Conservation (phyloP, 2,797 vertebrate species). For the Argya squamiceps region DNA sequence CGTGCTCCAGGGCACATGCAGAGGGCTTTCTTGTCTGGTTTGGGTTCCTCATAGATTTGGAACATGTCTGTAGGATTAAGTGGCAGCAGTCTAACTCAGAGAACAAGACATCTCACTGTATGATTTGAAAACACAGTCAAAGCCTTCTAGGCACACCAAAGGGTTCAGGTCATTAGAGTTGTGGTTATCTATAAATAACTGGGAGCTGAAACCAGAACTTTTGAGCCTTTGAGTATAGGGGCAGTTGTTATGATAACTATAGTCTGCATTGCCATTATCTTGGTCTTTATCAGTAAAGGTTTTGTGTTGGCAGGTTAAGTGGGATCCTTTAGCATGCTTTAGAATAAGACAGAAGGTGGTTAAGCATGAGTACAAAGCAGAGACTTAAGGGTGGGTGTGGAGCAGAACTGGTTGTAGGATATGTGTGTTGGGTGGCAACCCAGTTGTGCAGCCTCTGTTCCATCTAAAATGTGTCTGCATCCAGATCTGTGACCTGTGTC, state of each 20-base stretch:
- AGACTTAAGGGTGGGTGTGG: not conserved
- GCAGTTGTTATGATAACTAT: not conserved
- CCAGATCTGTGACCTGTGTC: not conserved
- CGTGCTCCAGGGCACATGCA: rapidly evolving
- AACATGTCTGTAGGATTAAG: not conserved
- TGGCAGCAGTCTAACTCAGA: not conserved
- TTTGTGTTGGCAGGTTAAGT: not conserved
- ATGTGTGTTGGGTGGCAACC: not conserved
- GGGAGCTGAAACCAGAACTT: not conserved
- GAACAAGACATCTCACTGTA: not conserved
- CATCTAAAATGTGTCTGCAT: not conserved
- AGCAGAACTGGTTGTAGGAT: not conserved
- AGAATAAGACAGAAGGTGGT: not conserved
- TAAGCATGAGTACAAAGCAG: not conserved
- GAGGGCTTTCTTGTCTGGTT: not conserved
- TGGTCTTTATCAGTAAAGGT: not conserved
- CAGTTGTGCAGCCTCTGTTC: not conserved
- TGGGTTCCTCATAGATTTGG: not conserved
- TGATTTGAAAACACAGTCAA: not conserved
- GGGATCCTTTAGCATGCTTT: not conserved
- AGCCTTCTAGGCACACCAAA: not conserved
- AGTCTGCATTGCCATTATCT: not conserved
- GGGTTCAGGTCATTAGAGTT: not conserved
- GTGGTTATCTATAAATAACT: not conserved
- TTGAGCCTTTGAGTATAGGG: not conserved